phyloP scores from a whole-genome alignment of 2,797 vertebrate genomes.

The Gobio occitaniae region DNA sequence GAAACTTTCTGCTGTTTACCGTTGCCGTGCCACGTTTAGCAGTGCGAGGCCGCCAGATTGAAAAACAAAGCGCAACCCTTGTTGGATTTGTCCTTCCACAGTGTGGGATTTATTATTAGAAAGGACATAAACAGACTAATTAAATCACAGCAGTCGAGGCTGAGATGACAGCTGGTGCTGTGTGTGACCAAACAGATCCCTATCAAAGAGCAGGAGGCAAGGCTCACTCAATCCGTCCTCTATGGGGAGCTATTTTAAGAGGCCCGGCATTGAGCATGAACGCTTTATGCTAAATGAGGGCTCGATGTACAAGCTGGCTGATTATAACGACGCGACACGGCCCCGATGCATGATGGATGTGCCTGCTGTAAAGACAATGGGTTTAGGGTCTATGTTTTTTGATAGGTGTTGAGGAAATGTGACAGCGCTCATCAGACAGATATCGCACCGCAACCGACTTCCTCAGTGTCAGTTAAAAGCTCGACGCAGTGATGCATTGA shows the following conservation, averaged over 20 bases:
- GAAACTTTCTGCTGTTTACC: conserved; percentile 21
- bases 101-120: conserved; percentile 99
- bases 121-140: conserved; percentile 99
- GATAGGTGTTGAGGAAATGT: conserved; percentile 42
- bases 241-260: conserved; percentile 84
- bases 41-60: conserved; percentile 81
- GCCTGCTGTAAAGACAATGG: conserved; percentile 34
- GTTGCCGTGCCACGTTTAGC: conserved; percentile 90
- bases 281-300: conserved; percentile 56
- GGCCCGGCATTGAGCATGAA: conserved; percentile 45
- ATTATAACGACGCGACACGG: conserved; percentile 33
- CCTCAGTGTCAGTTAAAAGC: conserved; percentile 43
- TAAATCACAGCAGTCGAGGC: conserved; percentile 99
- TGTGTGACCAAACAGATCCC: conserved; percentile 98
- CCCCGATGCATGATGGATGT: conserved; percentile 35
- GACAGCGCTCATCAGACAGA: conserved; percentile 46
- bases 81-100: conserved; percentile 97
- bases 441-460: conserved; percentile 38
- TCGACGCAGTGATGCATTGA: conserved; percentile 44
- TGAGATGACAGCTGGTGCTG: conserved; percentile 99
- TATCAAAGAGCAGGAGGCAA: conserved; percentile 94
- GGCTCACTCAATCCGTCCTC: conserved; percentile 87
- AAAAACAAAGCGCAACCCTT: conserved; percentile 78
- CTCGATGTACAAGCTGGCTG: conserved; percentile 50
- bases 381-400: conserved; percentile 35